A percentile compares a stretch with the other conserved stretches of the same genome.
phyloP scores from a whole-genome alignment of 37 sponge, comb jelly and placozoan species.

The Aphrocallistes beatrix region DNA sequence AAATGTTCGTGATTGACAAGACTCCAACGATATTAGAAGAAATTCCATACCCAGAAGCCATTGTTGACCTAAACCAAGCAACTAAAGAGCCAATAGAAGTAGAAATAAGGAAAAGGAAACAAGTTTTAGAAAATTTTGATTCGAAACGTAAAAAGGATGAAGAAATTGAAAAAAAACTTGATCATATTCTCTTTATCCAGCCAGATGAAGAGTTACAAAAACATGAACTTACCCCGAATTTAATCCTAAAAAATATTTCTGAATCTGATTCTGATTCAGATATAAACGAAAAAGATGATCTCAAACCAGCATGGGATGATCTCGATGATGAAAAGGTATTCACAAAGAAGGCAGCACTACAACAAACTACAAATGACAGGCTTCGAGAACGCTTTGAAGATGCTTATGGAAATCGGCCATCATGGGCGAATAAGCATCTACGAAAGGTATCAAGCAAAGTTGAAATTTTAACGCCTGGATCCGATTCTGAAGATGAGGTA shows the following conservation, averaged over 20 bases:
- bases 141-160: background rate
- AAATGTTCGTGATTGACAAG: slow-evolving; percentile 14
- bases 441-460: background rate
- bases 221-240: background rate
- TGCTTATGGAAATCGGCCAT: background rate
- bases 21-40: too few species aligned
- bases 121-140: background rate
- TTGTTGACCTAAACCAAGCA: background rate
- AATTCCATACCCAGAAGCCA: background rate
- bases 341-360: background rate
- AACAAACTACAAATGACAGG: background rate
- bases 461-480: background rate
- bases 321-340: background rate
- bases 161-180: background rate
- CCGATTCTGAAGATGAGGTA: background rate
- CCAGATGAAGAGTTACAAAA: too few species aligned
- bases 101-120: background rate
- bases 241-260: background rate
- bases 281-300: background rate
- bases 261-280: background rate
- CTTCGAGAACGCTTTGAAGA: slow-evolving; percentile 1
- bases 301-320: background rate
- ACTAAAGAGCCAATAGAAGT: background rate
- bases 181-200: background rate
- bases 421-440: background rate